Evolutionary conservation across 2,113 vertebrate species (phyloP).

Genomic region (Plotosus lineatus): DNA sequence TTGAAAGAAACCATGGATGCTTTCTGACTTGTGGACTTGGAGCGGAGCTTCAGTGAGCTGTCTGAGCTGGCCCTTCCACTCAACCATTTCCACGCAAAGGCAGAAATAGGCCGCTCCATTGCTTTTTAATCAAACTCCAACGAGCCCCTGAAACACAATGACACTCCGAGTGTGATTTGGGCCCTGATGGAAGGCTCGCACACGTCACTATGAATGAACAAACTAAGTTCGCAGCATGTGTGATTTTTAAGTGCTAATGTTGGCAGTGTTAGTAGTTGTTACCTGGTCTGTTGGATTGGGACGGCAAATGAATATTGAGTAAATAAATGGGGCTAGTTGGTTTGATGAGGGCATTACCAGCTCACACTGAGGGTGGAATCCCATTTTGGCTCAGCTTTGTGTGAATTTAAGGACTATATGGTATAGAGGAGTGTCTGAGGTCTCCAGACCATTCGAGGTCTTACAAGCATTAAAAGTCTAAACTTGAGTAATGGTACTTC

Average conservation of each 20-base stretch:
- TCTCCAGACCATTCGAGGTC: background rate
- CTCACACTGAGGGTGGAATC: background rate
- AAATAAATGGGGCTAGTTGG: background rate
- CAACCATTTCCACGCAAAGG: background rate
- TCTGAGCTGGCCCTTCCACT: conserved; percentile 7
- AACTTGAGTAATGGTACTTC: conserved; percentile 34
- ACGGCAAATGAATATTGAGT: background rate
- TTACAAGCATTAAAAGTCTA: conserved; percentile 25
- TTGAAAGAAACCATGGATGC: background rate
- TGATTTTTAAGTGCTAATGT: conserved; percentile 33
- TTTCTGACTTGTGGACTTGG: background rate
- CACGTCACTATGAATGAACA: conserved; percentile 3
- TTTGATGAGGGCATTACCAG: background rate
- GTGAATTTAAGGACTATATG: background rate
- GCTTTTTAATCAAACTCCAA: background rate
- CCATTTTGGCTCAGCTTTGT: background rate
- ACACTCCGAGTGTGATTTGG: background rate
- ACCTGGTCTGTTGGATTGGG: background rate
- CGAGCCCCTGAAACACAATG: conserved; percentile 7
- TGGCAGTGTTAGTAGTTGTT: background rate
- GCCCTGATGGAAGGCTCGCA: background rate
- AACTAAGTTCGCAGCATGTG: background rate
- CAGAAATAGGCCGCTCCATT: background rate
- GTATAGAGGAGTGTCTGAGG: background rate
- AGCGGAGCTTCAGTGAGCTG: background rate